Percentiles rank a stretch among this genome's conserved stretches.
Evolutionary conservation across 2,888 invertebrate genomes (phyloP).

Genomic region (Dorcus parallelipipedus): DNA sequence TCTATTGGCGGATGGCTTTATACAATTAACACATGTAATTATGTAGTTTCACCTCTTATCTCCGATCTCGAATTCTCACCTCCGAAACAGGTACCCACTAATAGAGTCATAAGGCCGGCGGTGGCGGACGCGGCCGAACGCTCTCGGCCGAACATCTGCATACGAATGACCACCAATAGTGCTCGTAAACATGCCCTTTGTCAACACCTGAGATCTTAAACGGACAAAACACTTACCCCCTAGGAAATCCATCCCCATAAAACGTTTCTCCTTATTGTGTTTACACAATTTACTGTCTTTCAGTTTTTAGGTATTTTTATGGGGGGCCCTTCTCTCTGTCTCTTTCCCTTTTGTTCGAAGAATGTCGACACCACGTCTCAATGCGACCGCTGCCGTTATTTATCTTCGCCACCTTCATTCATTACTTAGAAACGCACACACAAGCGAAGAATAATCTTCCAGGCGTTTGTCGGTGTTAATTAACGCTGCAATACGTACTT

Average conservation of each 20-base stretch:
- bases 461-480: too few species aligned
- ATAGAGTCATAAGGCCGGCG: constrained; percentile 37
- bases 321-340: not conserved
- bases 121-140: constrained; percentile 20
- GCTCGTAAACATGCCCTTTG: constrained; percentile 44
- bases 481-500: too few species aligned
- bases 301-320: constrained; percentile 13
- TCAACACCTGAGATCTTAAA: constrained; percentile 41
- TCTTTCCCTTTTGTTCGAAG: not conserved
- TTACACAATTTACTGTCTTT: constrained; percentile 43
- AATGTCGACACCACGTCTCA: not conserved
- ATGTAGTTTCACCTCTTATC: constrained; percentile 15
- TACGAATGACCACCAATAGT: constrained; percentile 38
- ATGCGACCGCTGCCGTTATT: constrained; percentile 1
- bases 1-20: constrained; percentile 14
- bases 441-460: not conserved
- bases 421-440: not conserved
- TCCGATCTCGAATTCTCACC: constrained; percentile 23
- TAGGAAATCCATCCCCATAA: constrained; percentile 40
- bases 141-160: constrained; percentile 33
- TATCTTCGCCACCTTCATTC: not conserved
- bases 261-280: constrained; percentile 45
- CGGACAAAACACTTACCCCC: constrained; percentile 33
- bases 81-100: constrained; percentile 26
- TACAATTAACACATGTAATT: constrained; percentile 20